Evolutionary conservation across 2,888 invertebrate species (phyloP).

Genomic region (Troides helena): DNA sequence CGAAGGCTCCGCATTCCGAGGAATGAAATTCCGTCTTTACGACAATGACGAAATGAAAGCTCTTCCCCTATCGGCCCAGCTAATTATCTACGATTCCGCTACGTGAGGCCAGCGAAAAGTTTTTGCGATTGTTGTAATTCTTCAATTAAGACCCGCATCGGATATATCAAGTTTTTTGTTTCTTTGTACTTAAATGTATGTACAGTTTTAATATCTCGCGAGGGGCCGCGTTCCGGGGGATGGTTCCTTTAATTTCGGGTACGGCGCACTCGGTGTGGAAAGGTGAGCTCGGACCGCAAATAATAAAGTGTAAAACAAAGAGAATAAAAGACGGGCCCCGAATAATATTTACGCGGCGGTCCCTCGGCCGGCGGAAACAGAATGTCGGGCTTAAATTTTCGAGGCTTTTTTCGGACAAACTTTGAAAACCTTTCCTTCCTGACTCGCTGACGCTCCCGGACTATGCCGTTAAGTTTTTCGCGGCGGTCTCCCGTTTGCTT

Average conservation of each 20-base stretch:
- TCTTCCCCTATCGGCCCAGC: constrained; percentile 44
- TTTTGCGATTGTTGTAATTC: constrained; percentile 63
- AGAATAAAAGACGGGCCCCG: constrained; percentile 65
- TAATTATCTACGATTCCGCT: constrained; percentile 59
- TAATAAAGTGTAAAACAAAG: constrained; percentile 73
- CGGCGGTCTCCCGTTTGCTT: constrained; percentile 59
- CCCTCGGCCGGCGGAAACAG: constrained; percentile 63
- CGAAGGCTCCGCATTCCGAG: constrained; percentile 44
- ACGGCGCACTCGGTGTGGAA: constrained; percentile 39
- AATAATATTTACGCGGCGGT: constrained; percentile 69
- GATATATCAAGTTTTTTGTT: constrained; percentile 64
- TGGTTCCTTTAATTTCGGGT: constrained; percentile 38
- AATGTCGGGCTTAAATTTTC: constrained; percentile 66
- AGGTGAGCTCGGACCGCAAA: constrained; percentile 54
- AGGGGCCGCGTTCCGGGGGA: constrained; percentile 35
- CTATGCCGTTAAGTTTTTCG: constrained; percentile 59
- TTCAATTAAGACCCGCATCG: constrained; percentile 54
- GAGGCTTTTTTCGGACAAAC: constrained; percentile 52
- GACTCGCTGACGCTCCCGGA: constrained; percentile 65
- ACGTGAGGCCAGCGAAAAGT: constrained; percentile 40
- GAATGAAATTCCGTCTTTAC: constrained; percentile 59
- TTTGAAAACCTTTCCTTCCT: constrained; percentile 68
- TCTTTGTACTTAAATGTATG: constrained; percentile 43
- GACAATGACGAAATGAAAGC: constrained; percentile 46
- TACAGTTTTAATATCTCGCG: constrained; percentile 58